A percentile compares a stretch with the other conserved stretches of the same genome.
Evolutionary conservation across 2,113 vertebrate genomes (phyloP).

Genomic region (Ondatra zibethicus): DNA sequence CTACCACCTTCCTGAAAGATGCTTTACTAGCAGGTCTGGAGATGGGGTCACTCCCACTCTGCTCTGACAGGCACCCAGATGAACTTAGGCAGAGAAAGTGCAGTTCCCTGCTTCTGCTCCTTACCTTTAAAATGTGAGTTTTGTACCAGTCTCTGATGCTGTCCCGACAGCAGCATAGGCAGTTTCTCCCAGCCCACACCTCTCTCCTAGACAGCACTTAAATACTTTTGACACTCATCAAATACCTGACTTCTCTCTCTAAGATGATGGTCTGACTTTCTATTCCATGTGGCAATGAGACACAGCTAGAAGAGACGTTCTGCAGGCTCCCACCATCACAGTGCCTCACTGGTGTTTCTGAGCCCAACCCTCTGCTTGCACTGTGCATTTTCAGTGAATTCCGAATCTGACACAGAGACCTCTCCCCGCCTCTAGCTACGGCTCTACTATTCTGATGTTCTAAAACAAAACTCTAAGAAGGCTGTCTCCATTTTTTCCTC

Average conservation of each 20-base stretch:
- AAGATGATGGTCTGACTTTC: background rate
- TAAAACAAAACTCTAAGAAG: conserved; percentile 29
- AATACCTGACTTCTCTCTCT: background rate
- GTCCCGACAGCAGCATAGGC: background rate
- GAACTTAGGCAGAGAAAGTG: background rate
- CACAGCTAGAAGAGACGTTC: background rate
- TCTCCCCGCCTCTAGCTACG: background rate
- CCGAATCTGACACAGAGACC: background rate
- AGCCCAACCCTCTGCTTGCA: background rate
- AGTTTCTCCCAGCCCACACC: background rate
- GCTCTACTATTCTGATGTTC: background rate
- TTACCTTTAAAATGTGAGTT: background rate
- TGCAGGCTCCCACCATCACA: background rate
- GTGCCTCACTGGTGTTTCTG: background rate
- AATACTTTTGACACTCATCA: background rate
- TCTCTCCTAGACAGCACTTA: background rate
- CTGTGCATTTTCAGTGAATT: background rate
- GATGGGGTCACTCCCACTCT: background rate
- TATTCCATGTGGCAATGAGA: background rate
- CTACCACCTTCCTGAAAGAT: no score
- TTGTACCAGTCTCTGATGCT: background rate
- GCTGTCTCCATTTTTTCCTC: background rate
- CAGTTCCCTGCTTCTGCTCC: background rate
- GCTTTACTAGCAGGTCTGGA: background rate
- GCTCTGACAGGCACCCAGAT: background rate